Evolutionary conservation across 2,113 vertebrate species (phyloP).

Genomic region (Motacilla tschutschensis): DNA sequence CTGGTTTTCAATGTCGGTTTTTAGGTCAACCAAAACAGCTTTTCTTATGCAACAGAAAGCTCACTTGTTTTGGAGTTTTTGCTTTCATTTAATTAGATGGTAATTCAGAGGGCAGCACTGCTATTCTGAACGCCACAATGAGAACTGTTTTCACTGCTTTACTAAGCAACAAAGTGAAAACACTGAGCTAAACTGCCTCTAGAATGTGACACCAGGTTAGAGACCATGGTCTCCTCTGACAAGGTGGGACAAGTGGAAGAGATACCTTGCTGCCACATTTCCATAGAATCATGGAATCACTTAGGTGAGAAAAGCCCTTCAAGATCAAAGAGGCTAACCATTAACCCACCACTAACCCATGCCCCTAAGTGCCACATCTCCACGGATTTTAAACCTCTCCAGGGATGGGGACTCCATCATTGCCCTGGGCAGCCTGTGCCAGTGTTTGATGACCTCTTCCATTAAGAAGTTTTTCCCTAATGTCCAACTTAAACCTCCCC

Average conservation of each 20-base stretch:
- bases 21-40: conserved; percentile 60
- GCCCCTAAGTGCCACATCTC: background rate
- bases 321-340: background rate
- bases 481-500: background rate
- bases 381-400: background rate
- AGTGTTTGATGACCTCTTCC: background rate
- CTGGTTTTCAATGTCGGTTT: conserved; percentile 24
- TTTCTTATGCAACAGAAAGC: conserved; percentile 52
- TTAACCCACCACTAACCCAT: background rate
- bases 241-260: background rate
- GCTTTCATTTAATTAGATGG: conserved; percentile 51
- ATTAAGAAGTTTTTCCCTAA: background rate
- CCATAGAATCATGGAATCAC: background rate
- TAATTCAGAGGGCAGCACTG: conserved; percentile 43
- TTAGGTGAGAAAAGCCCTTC: background rate
- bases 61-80: conserved; percentile 23
- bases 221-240: background rate
- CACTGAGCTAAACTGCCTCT: background rate
- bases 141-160: background rate
- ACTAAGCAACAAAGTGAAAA: conserved; percentile 3
- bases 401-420: background rate
- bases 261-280: background rate
- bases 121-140: background rate
- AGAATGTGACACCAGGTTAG: background rate
- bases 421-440: background rate